Percentiles rank a stretch among this genome's conserved stretches.
Evolutionary conservation across 2,797 vertebrate genomes (phyloP).

Genomic region (Phalloptychus januarius): DNA sequence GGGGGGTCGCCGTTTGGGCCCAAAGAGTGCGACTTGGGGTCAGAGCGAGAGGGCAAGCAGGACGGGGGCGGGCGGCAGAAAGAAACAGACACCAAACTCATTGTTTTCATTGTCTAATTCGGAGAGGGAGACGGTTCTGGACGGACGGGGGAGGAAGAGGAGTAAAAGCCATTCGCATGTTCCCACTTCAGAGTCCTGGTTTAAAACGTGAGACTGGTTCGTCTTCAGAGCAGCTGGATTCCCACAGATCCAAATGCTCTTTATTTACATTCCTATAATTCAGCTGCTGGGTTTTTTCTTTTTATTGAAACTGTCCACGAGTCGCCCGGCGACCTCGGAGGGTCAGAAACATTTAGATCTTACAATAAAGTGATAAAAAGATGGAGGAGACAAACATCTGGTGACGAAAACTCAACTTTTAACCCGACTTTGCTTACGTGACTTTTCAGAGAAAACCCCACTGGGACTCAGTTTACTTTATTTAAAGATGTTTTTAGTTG

Average conservation of each 20-base stretch:
- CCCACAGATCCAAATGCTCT: constrained; percentile 21
- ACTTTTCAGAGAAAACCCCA: background rate
- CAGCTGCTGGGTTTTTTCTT: constrained; percentile 31
- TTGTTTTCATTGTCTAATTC: constrained; percentile 80
- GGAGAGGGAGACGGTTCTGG: constrained; percentile 56
- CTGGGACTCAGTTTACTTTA: background rate
- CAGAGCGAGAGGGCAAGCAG: constrained; percentile 48
- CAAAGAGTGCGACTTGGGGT: constrained; percentile 57
- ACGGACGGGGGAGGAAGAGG: constrained; percentile 27
- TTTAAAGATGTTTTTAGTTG: constrained; percentile 1
- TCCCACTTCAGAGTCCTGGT: constrained; percentile 32
- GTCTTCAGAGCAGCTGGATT: constrained; percentile 30
- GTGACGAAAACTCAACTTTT: background rate
- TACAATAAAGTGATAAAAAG: background rate
- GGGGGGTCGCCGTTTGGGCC: constrained; percentile 42
- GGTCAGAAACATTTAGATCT: background rate
- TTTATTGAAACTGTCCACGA: constrained; percentile 34
- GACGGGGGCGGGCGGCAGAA: constrained; percentile 56
- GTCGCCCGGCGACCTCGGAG: constrained; percentile 15
- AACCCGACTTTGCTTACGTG: background rate
- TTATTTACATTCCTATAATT: constrained; percentile 39
- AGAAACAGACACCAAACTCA: constrained; percentile 79
- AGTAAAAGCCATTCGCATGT: constrained; percentile 58
- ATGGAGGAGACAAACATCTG: background rate
- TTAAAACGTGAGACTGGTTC: constrained; percentile 12